Percentiles rank a stretch among this genome's conserved stretches.
Conservation (phyloP, 2,888 invertebrate species). For the Parnassius glacialis region DNA sequence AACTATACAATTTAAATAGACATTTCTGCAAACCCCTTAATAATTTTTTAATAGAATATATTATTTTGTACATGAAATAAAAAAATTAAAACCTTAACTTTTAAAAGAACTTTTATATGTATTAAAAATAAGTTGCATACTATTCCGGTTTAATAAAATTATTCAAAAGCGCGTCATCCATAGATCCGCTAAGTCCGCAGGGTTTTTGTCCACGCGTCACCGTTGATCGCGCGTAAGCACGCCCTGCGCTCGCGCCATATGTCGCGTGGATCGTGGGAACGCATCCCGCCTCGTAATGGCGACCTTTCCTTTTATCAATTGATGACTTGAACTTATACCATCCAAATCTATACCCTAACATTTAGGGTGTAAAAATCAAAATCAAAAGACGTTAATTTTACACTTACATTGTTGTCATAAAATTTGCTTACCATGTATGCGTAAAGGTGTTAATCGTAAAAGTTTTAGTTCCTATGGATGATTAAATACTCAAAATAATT, state of each 20-base stretch:
- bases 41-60: no score
- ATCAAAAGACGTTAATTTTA: not conserved
- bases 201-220: constrained; percentile 75
- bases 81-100: no score
- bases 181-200: constrained; percentile 73
- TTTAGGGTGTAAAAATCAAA: not conserved
- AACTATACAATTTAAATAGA: no score
- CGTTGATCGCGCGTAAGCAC: constrained; percentile 65
- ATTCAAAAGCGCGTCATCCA: constrained; percentile 44
- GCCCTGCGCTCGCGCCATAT: constrained; percentile 75
- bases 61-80: no score
- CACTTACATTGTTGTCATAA: not conserved
- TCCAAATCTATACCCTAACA: not conserved
- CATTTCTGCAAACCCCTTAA: no score
- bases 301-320: constrained; percentile 65
- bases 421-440: no score
- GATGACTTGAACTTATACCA: constrained; percentile 44
- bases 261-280: constrained; percentile 78
- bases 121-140: not conserved
- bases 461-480: no score
- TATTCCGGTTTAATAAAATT: constrained; percentile 15
- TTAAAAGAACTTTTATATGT: no score
- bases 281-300: constrained; percentile 61
- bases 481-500: no score
- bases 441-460: no score